These are phyloP conservation scores for Chaetophractus vellerosus DNA, from an alignment of 2,797 vertebrate species.

Conservation along the genomic window DNA sequence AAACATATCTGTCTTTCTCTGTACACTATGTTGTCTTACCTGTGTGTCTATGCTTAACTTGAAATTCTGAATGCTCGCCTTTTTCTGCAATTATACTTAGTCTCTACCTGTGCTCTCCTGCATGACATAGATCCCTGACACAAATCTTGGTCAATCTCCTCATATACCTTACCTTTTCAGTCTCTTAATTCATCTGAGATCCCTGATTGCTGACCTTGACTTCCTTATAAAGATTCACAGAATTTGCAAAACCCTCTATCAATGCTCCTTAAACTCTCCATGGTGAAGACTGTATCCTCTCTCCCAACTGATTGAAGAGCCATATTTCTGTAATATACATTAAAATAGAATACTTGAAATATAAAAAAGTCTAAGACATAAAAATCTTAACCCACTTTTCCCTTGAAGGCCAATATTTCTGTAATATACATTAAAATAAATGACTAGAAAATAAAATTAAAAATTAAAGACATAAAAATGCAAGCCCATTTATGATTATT, in stretches of 20 bases:
- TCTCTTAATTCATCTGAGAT: not conserved
- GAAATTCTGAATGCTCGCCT: not conserved
- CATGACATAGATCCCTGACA: too few species aligned
- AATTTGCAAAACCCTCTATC: not conserved
- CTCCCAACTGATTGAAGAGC: not conserved
- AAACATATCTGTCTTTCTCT: not conserved
- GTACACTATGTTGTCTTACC: not conserved
- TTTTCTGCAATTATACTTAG: not conserved
- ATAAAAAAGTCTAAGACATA: not conserved
- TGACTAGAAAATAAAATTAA: conserved; percentile 5
- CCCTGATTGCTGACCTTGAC: not conserved
- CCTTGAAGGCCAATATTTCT: not conserved
- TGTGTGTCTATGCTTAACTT: not conserved
- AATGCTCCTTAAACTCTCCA: not conserved
- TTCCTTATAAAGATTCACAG: not conserved
- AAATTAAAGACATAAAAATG: not conserved
- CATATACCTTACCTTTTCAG: not conserved
- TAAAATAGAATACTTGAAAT: not conserved
- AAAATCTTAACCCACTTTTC: not conserved
- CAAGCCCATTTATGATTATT: not conserved
- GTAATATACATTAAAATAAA: conserved; percentile 14
- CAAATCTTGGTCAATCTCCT: not conserved
- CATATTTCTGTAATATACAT: not conserved
- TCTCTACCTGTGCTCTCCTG: not conserved
- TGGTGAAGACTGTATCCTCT: not conserved